Conservation (phyloP, 2,888 invertebrate genomes). For the Lymantria dispar region DNA sequence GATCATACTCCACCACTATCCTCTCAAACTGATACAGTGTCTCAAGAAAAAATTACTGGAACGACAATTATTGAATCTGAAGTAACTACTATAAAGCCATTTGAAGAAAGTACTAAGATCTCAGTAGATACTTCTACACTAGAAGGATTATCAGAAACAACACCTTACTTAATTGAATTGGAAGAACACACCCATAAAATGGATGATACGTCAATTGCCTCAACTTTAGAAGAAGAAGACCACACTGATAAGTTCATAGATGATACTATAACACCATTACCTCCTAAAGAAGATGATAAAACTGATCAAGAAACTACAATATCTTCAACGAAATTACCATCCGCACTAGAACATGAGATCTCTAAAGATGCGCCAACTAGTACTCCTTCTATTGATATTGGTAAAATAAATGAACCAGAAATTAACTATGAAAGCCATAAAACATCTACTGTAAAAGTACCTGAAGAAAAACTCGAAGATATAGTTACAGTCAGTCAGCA, state of each 20-base stretch:
- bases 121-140: slow-evolving; percentile 23
- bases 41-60: slow-evolving; percentile 3
- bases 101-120: slow-evolving; percentile 9
- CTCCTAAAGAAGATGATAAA: slow-evolving; percentile 4
- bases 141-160: slow-evolving; percentile 40
- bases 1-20: slow-evolving; percentile 12
- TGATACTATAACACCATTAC: slow-evolving; percentile 12
- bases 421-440: not conserved
- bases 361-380: not conserved
- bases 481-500: slow-evolving; percentile 9
- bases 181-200: slow-evolving; percentile 58
- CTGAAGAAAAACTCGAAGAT: slow-evolving; percentile 14
- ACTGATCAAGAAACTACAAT: slow-evolving; percentile 10
- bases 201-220: slow-evolving; percentile 34
- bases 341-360: not conserved
- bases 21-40: not conserved
- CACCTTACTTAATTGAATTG: slow-evolving; percentile 56
- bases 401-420: not conserved
- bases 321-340: not conserved
- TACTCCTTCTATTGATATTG: not conserved
- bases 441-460: slow-evolving; percentile 10
- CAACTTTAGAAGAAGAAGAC: slow-evolving; percentile 27
- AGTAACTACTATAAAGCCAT: slow-evolving; percentile 3
- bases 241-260: slow-evolving; percentile 23
- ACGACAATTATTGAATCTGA: slow-evolving; percentile 2